Percentiles rank a stretch among this genome's conserved stretches.
Evolutionary conservation across 1,140 invertebrate species (phyloP).

Genomic region (Sycobia sp.): DNA sequence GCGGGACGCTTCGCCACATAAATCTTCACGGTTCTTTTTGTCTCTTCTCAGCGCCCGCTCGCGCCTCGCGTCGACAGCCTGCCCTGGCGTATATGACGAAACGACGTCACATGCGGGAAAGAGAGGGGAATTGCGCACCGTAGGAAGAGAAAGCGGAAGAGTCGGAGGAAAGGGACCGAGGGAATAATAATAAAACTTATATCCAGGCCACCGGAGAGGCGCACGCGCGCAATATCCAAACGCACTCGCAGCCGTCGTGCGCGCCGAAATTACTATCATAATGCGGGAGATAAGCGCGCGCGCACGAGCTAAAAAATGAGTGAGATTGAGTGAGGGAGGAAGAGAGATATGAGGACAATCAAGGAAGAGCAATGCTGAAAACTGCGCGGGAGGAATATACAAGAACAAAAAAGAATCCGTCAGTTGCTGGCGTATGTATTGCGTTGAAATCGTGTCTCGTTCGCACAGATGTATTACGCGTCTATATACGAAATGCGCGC

Average conservation of each 20-base stretch:
- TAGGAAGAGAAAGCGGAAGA: neutral
- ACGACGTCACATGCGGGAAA: neutral
- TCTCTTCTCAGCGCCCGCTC: neutral
- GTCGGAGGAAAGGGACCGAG: neutral
- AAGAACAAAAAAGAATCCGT: too few species aligned
- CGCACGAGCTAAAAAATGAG: neutral
- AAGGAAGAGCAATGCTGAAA: too few species aligned
- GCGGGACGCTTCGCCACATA: constrained; percentile 1
- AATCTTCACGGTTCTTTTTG: constrained; percentile 8
- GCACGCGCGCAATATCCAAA: neutral
- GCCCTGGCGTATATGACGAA: neutral
- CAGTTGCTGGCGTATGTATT: too few species aligned
- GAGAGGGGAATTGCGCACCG: neutral
- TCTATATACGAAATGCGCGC: too few species aligned
- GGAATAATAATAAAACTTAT: constrained; percentile 13
- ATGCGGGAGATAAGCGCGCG: neutral
- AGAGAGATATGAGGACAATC: neutral
- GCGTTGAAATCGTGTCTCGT: too few species aligned
- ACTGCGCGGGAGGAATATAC: too few species aligned
- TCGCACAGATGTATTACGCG: too few species aligned
- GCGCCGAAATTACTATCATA: constrained; percentile 4
- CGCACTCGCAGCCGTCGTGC: neutral
- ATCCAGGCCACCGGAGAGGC: neutral
- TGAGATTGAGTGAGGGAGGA: neutral
- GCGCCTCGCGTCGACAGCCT: neutral